Conservation (phyloP, 2,888 invertebrate species). For the Epicampocera succincta region DNA sequence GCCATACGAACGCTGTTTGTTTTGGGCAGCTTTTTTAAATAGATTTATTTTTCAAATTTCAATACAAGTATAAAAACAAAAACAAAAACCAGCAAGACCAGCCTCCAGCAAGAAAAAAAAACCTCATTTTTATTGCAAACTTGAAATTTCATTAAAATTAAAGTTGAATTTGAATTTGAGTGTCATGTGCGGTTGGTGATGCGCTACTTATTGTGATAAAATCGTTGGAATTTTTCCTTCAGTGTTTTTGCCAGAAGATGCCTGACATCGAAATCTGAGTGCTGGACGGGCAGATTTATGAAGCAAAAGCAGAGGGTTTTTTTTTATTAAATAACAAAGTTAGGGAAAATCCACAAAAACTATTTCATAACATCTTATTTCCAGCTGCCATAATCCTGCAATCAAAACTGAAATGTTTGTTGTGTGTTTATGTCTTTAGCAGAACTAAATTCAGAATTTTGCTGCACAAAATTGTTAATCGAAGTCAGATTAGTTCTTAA, state of each 20-base stretch:
- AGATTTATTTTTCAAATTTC: not conserved
- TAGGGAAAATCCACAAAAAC: too few species aligned
- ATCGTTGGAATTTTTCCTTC: not conserved
- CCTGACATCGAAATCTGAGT: not conserved
- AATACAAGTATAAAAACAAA: constrained; percentile 14
- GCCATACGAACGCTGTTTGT: not conserved
- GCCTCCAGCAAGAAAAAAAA: constrained; percentile 24
- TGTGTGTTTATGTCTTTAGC: too few species aligned
- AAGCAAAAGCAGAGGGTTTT: too few species aligned
- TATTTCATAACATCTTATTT: too few species aligned
- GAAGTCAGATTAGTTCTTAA: too few species aligned
- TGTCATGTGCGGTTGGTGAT: not conserved
- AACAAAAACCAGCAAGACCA: constrained; percentile 32
- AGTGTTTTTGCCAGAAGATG: not conserved
- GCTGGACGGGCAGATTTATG: too few species aligned
- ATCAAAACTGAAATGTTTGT: too few species aligned
- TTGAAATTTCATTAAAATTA: constrained; percentile 29
- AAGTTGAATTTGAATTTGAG: constrained; percentile 11
- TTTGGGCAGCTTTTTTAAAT: not conserved
- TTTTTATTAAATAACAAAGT: too few species aligned
- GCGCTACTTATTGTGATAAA: not conserved
- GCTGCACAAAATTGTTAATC: too few species aligned
- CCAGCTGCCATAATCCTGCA: too few species aligned
- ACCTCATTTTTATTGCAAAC: constrained; percentile 22
- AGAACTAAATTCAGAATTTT: too few species aligned